phyloP scores from a whole-genome alignment of 2,888 invertebrate genomes.

The Cephalotes varians region DNA sequence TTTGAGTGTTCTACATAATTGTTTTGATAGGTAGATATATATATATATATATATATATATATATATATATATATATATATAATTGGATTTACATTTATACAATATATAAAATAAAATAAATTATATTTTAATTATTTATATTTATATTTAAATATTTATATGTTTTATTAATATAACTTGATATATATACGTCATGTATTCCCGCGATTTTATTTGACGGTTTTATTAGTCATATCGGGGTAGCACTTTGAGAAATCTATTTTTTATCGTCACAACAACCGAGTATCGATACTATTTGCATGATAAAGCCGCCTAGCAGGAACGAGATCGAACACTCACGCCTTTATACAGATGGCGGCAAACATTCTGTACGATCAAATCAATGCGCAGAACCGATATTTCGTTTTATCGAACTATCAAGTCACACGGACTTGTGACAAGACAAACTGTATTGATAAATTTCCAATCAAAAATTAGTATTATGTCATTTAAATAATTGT shows the following conservation, averaged over 20 bases:
- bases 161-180: neutral
- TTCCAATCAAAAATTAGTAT: neutral
- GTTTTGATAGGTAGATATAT: too few species aligned
- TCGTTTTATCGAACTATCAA: conserved; percentile 54
- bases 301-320: conserved; percentile 73
- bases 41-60: too few species aligned
- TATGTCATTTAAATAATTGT: neutral
- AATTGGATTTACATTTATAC: neutral
- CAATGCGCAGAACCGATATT: conserved; percentile 71
- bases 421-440: conserved; percentile 21
- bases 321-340: conserved; percentile 65
- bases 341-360: conserved; percentile 67
- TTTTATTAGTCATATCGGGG: conserved; percentile 61
- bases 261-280: conserved; percentile 68
- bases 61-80: too few species aligned
- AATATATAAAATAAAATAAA: conserved; percentile 1
- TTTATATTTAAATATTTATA: neutral
- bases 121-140: conserved; percentile 5
- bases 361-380: conserved; percentile 70
- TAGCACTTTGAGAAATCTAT: conserved; percentile 72
- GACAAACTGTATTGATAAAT: conserved; percentile 23
- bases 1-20: too few species aligned
- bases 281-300: conserved; percentile 75
- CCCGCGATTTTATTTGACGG: conserved; percentile 21
- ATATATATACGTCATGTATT: neutral